A percentile compares a stretch with the other conserved stretches of the same genome.
Conservation (phyloP, 2,113 vertebrate species). For the Cyphomyrus discorhynchus region DNA sequence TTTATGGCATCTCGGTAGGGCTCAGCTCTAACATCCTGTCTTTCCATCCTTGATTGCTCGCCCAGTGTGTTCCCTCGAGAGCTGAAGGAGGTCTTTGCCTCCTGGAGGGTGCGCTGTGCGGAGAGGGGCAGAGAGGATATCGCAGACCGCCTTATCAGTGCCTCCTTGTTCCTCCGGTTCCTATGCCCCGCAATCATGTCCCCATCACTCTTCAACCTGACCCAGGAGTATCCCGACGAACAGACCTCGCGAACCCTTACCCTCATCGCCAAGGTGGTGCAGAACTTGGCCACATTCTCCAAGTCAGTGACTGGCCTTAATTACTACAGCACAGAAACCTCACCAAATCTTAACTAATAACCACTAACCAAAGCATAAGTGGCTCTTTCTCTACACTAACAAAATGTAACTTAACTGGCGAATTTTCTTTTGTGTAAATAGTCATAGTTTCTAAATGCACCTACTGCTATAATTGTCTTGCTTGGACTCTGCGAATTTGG, state of each 20-base stretch:
- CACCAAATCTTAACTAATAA: not conserved
- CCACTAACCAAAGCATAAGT: not conserved
- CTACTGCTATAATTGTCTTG: not conserved
- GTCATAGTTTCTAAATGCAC: not conserved
- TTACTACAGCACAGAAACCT: not conserved
- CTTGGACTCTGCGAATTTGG: not conserved
- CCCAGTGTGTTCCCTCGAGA: conserved; percentile 92
- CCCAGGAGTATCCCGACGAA: conserved; percentile 93
- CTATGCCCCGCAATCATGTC: conserved; percentile 95
- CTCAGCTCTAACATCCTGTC: not conserved
- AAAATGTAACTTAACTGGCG: not conserved
- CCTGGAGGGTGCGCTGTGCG: conserved; percentile 87
- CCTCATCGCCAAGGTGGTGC: conserved; percentile 97
- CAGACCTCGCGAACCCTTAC: conserved; percentile 91
- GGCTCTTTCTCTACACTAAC: not conserved
- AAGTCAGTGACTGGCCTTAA: conserved; percentile 71
- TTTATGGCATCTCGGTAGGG: not conserved
- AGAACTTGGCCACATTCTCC: conserved; percentile 96
- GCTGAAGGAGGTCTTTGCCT: conserved; percentile 94
- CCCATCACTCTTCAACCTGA: conserved; percentile 88
- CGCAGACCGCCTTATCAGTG: conserved; percentile 89
- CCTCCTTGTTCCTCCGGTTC: conserved; percentile 90
- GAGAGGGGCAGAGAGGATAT: conserved; percentile 90
- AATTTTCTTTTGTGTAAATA: not conserved
- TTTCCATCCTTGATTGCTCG: not conserved